These are phyloP conservation scores for Hyposmocoma kahamanoa DNA, from an alignment of 1,140 invertebrate species.

Conservation along the genomic window DNA sequence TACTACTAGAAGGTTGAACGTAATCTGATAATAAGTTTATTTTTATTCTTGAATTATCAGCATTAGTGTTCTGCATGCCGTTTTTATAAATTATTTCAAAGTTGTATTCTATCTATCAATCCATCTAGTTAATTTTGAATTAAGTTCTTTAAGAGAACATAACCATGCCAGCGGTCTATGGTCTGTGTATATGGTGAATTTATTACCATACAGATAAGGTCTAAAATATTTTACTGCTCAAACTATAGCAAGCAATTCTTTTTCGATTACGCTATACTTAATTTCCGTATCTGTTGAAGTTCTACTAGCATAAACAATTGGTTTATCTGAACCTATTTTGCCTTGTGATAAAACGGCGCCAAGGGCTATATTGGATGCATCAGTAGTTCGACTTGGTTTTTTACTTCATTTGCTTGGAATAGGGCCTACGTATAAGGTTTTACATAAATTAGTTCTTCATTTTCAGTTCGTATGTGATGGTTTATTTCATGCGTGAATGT, in stretches of 20 bases:
- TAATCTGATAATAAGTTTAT: too few species aligned
- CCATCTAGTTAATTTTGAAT: constrained; percentile 15
- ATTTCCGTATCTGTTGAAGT: constrained; percentile 30
- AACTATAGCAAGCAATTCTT: constrained; percentile 72
- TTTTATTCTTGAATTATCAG: too few species aligned
- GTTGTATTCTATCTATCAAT: too few species aligned
- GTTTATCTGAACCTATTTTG: constrained; percentile 38
- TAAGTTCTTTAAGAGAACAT: constrained; percentile 16
- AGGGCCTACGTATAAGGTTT: too few species aligned
- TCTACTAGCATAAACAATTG: constrained; percentile 30
- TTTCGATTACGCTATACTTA: constrained; percentile 54
- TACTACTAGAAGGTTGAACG: too few species aligned
- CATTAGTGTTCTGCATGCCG: too few species aligned
- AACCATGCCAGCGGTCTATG: constrained; percentile 29
- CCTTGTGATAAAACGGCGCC: constrained; percentile 42
- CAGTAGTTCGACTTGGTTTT: too few species aligned
- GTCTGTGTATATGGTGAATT: constrained; percentile 51
- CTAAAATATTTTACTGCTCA: constrained; percentile 60
- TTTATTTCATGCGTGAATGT: too few species aligned
- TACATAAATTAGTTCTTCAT: too few species aligned
- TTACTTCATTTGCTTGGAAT: too few species aligned
- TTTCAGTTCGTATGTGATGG: too few species aligned
- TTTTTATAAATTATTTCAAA: too few species aligned
- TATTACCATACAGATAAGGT: constrained; percentile 43
- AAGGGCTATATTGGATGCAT: constrained; percentile 20